Conservation (phyloP, 2,113 vertebrate genomes). For the Engraulis encrasicolus region DNA sequence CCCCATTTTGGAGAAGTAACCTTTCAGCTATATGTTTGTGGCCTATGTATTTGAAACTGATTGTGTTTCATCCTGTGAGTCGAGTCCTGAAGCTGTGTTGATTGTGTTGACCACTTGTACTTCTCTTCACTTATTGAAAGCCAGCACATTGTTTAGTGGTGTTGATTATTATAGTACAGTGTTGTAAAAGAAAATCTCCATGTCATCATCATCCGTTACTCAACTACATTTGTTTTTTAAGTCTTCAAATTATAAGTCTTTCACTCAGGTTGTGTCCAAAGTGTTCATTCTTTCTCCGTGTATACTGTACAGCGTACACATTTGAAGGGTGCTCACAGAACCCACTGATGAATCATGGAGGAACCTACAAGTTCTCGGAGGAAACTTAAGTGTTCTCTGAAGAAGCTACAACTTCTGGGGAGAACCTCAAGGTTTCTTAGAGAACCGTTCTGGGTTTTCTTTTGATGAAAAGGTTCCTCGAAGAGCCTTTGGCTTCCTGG, state of each 20-base stretch:
- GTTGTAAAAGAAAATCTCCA: conserved; percentile 2
- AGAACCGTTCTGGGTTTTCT: too few relatives aligned
- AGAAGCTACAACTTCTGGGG: too few relatives aligned
- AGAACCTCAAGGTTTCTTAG: too few relatives aligned
- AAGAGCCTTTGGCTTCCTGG: too few relatives aligned
- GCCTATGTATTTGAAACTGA: conserved; percentile 66
- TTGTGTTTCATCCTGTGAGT: not conserved
- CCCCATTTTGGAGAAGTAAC: conserved; percentile 22
- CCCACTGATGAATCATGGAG: too few relatives aligned
- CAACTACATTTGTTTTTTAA: not conserved
- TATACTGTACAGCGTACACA: too few relatives aligned
- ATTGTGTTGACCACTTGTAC: conserved; percentile 31
- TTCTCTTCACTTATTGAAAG: conserved; percentile 13
- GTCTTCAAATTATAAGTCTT: too few relatives aligned
- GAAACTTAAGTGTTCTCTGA: too few relatives aligned
- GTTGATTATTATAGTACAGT: conserved; percentile 10
- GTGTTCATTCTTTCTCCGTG: too few relatives aligned
- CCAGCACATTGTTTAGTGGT: conserved; percentile 20
- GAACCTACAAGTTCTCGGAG: too few relatives aligned
- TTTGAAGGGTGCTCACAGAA: too few relatives aligned
- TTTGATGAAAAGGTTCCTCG: too few relatives aligned
- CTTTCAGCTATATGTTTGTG: conserved; percentile 45
- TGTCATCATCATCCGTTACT: not conserved
- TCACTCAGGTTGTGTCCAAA: not conserved
- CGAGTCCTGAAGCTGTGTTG: conserved; percentile 27